Evolutionary conservation across 2,888 invertebrate species (phyloP), one percentile per base, ranked within the genome.

Genomic region (Drosophila recens): DNA sequence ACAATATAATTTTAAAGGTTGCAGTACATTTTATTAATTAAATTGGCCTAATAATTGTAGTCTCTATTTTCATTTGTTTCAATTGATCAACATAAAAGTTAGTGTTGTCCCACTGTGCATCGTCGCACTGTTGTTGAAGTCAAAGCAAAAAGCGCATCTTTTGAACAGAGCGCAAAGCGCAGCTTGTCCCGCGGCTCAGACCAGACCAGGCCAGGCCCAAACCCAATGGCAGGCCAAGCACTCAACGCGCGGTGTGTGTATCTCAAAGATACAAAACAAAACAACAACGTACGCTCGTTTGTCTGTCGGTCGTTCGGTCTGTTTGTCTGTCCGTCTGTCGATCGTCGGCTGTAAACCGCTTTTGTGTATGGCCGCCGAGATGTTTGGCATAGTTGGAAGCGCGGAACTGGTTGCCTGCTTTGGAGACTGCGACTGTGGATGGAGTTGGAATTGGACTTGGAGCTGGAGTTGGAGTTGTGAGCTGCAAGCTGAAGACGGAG

Each of bases 311-410:
- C 49, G 34, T 66, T 71, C 74, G 49, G 75, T 74, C 62, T 15
- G 72, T 66, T 56, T 45, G 53, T 56, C 63, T 27, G 61, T 45
- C 36, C 38, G 67, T 65, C 75, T 57, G 67, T 75, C 72, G 75
- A 75, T 76, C 75, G 75, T 77, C 71, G 79, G 68, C 80, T 85
- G 65, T 75, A 82, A 87, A 85, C 87, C 83, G 87, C 87, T 86
- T 86, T 87, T 87, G 87, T 87, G 77, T 77, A 79, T 81, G 81
- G 78, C 81, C 78, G 82, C 73, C 80, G 70, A 85, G 83, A 86
- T 86, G 87, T 70, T 87, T 86, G 87, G 87, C 87, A 86, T 86
- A 87, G 86, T 83, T 86, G 86, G 72, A 75, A 79, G 69, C 83
- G 81, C 83, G 82, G 83, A 84, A 84, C 84, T 86, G 84, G 86